Evolutionary conservation across 2,113 vertebrate species (phyloP).

Genomic region (Mionectes macconnelli): DNA sequence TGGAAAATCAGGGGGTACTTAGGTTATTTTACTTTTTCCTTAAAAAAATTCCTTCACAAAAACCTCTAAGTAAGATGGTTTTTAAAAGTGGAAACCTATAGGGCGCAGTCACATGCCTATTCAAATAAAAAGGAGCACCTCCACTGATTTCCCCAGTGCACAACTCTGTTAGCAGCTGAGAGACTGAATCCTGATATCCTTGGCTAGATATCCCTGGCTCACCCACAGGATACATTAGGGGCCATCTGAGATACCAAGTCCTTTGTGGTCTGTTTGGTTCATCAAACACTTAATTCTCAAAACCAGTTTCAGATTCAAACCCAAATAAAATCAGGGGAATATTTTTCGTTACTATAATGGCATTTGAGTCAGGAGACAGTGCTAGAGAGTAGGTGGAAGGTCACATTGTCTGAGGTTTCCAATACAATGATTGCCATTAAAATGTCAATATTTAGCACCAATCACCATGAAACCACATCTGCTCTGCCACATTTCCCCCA

Average conservation of each 20-base stretch:
- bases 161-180: not conserved
- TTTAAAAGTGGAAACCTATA: not conserved
- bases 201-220: not conserved
- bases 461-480: not conserved
- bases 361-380: not conserved
- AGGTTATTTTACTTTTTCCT: not conserved
- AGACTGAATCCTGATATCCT: not conserved
- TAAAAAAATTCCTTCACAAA: not conserved
- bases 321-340: not conserved
- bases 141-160: accelerated
- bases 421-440: not conserved
- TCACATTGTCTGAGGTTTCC: not conserved
- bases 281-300: not conserved
- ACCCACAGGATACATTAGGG: not conserved
- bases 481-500: not conserved
- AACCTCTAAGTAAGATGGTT: not conserved
- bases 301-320: not conserved
- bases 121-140: not conserved
- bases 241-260: not conserved
- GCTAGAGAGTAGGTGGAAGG: not conserved
- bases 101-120: not conserved
- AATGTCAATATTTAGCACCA: not conserved
- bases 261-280: not conserved
- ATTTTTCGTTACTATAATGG: not conserved
- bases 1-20: not conserved